Base-by-base conservation (phyloP, 2,113 vertebrate genomes). In the Gallinago undulata region DNA sequence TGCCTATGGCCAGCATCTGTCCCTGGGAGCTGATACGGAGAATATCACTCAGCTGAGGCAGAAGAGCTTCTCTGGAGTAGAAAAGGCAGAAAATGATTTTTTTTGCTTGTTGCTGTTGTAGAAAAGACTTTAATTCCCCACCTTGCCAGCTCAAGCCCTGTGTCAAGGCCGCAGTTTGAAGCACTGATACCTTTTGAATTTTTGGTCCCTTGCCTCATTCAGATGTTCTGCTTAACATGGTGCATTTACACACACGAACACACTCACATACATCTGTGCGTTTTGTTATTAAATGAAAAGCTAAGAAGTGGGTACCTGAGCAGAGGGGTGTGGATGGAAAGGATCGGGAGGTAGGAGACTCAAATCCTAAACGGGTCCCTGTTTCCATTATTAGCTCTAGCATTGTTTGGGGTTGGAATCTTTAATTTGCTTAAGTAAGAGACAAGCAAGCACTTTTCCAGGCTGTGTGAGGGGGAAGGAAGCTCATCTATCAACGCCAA, bases 401-500 rank as follows among this genome's bases (percentile, higher is more conserved):
- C 63, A 47, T 83, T 91, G 45, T 87, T 39, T 70, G 81, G 50
- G 45, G 41, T 85, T 88, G 35, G 84, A 93, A 87, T 83, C 85
- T 95, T 90, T 76, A 27, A 83, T 80, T 84, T 89, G 37, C 84
- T 87, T 64, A 82, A 93, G 51, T 57, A 78, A 94, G 63, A 93
- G 77, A 57, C 30, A 68, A 80, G 57, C 74, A 91, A 94, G 87
- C 63, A 80, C 59, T 94, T 94, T 96, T 84, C 60, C 56, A 95
- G 69, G 62, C 91, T 73, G 23, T 28, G 41, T 43, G 53, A 37
- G 94, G 50, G 43, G 45, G 66, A 66, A 95, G 70, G 89, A 89
- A 85, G 43, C 70, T 91, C 81, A 94, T 97, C 77, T 89, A 89
- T 96, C 91, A 97, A 79, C 0, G 53, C 45, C 87, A 89, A 41